A percentile compares a stretch with the other conserved stretches of the same genome.
These are phyloP conservation scores for Steromphala cineraria DNA, from an alignment of 2,888 invertebrate genomes.

Conservation along the genomic window DNA sequence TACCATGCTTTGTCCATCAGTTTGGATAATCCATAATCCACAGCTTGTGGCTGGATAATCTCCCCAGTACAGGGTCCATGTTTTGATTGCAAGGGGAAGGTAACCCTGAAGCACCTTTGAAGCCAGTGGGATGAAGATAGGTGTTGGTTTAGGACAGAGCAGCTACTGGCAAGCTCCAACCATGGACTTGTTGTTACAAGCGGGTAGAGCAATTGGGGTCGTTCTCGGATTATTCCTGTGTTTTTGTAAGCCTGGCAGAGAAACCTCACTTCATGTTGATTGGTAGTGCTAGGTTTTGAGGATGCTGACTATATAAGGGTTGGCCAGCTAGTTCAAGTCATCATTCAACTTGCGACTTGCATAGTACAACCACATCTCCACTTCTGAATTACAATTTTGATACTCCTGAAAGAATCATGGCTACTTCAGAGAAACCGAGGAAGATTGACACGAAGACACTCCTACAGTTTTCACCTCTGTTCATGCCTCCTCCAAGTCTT, in stretches of 20 bases:
- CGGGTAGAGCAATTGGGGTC: constrained; percentile 7
- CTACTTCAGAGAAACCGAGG: background rate
- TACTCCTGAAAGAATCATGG: background rate
- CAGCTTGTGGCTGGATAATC: background rate
- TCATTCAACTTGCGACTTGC: background rate
- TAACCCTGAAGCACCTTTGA: background rate
- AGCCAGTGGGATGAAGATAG: background rate
- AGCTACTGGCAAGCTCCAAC: background rate
- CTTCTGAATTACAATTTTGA: background rate
- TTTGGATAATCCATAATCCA: background rate
- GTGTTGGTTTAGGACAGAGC: background rate
- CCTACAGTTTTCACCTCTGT: constrained; percentile 6
- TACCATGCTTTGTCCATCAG: background rate
- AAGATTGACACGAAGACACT: constrained; percentile 6
- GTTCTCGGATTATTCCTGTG: background rate
- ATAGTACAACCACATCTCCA: background rate
- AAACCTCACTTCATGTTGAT: background rate
- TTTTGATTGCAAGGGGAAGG: background rate
- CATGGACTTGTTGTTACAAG: background rate
- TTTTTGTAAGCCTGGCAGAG: background rate
- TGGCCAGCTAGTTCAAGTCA: background rate
- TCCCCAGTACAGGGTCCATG: background rate
- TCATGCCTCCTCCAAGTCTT: background rate
- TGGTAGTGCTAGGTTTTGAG: background rate
- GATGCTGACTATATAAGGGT: background rate